Conservation (phyloP, 1,140 invertebrate genomes). For the Drosophila santomea region DNA sequence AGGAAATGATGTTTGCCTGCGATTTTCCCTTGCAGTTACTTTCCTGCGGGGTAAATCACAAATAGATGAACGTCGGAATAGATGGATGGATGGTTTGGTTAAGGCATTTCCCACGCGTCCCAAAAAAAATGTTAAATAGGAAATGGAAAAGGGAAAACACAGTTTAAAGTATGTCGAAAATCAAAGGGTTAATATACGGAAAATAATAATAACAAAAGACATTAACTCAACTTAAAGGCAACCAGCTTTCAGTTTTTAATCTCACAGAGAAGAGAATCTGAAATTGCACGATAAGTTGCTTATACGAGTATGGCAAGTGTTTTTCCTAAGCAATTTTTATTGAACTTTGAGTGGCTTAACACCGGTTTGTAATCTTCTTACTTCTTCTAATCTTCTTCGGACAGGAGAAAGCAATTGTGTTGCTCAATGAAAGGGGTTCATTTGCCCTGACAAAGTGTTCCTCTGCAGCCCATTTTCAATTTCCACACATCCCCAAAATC, state of each 20-base stretch:
- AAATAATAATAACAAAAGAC: neutral
- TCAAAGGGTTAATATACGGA: too few species aligned
- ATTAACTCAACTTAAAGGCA: neutral
- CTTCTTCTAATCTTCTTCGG: too few species aligned
- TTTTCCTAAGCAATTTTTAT: neutral
- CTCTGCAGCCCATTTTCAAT: neutral
- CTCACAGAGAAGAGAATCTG: too few species aligned
- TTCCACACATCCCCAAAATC: conserved; percentile 2
- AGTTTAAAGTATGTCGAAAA: neutral
- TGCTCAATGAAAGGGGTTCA: neutral
- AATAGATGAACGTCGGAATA: conserved; percentile 48
- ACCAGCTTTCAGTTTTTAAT: neutral
- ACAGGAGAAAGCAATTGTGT: conserved; percentile 11
- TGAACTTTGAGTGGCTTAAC: neutral
- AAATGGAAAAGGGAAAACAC: neutral
- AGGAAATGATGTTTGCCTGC: conserved; percentile 71
- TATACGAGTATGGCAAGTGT: neutral
- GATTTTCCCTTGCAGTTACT: conserved; percentile 31
- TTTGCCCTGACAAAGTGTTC: conserved; percentile 3
- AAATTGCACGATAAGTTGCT: neutral
- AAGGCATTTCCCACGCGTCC: neutral
- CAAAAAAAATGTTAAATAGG: neutral
- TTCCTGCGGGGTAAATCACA: conserved; percentile 53
- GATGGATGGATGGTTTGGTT: conserved; percentile 13
- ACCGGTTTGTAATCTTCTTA: conserved; percentile 19